A percentile compares a stretch with the other conserved stretches of the same genome.
Conservation (phyloP, 2,113 vertebrate genomes). For the Epinephelus cyanopodus region DNA sequence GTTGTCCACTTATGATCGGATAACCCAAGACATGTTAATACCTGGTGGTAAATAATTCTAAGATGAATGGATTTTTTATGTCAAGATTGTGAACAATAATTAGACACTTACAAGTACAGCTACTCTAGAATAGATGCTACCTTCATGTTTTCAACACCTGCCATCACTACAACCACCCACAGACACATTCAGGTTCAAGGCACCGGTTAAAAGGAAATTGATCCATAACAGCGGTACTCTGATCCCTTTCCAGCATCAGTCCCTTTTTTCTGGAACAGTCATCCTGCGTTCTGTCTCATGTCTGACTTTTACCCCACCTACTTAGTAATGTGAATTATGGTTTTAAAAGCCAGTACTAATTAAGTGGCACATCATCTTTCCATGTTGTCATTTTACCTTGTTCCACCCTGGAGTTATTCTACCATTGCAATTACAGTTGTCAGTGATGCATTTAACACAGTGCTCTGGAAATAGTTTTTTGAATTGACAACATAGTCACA, state of each 20-base stretch:
- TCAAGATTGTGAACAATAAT: background rate
- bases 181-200: background rate
- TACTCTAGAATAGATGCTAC: background rate
- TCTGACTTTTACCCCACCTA: background rate
- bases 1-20: too few species aligned
- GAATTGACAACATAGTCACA: background rate
- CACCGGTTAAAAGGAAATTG: background rate
- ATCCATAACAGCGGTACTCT: background rate
- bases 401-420: conserved; percentile 4
- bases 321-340: conserved; percentile 14
- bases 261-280: background rate
- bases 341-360: conserved; percentile 14
- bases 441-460: conserved; percentile 6
- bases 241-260: conserved; percentile 3
- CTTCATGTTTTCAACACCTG: conserved; percentile 5
- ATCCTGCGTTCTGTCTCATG: background rate
- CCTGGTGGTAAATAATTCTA: too few species aligned
- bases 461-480: background rate
- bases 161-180: background rate
- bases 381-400: background rate
- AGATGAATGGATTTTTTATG: background rate
- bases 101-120: background rate
- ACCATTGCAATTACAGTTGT: background rate
- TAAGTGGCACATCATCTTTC: background rate
- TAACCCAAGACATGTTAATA: too few species aligned